Conservation (phyloP, 2,888 invertebrate species). For the Coleophora flavipennella region DNA sequence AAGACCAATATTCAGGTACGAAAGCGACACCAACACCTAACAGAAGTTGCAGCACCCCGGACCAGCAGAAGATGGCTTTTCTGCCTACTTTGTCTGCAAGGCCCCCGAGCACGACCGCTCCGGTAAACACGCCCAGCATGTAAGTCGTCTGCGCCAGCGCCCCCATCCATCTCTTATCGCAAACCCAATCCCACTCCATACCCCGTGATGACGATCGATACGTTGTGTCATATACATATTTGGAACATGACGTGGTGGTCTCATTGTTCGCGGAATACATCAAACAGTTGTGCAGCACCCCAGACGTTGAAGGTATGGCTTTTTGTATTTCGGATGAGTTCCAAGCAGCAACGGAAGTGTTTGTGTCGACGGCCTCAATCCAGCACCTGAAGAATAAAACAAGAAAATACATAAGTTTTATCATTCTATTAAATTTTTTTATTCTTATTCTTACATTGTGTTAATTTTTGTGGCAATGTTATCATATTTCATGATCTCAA, state of each 20-base stretch:
- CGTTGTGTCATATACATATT: constrained; percentile 81
- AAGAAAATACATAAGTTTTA: not conserved
- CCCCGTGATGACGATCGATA: constrained; percentile 81
- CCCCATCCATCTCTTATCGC: constrained; percentile 85
- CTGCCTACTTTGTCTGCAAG: constrained; percentile 88
- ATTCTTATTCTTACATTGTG: too few relatives aligned
- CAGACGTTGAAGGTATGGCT: constrained; percentile 73
- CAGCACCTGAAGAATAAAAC: constrained; percentile 68
- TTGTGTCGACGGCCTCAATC: constrained; percentile 75
- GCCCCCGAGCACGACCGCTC: constrained; percentile 85
- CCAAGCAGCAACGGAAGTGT: constrained; percentile 65
- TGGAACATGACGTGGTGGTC: constrained; percentile 40
- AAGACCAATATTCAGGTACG: constrained; percentile 82
- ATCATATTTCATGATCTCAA: too few relatives aligned
- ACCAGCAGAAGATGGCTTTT: constrained; percentile 86
- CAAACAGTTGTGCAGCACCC: constrained; percentile 74
- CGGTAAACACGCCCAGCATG: constrained; percentile 90
- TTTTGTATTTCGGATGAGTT: constrained; percentile 65
- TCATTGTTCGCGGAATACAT: constrained; percentile 56
- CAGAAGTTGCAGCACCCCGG: constrained; percentile 80
- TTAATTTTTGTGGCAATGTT: too few relatives aligned
- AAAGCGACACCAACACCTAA: constrained; percentile 83
- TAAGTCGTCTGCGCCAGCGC: constrained; percentile 83
- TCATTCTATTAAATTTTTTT: too few relatives aligned
- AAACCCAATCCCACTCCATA: constrained; percentile 89